phyloP scores from a whole-genome alignment of 2,888 invertebrate species.

The Choristoneura rosaceana region DNA sequence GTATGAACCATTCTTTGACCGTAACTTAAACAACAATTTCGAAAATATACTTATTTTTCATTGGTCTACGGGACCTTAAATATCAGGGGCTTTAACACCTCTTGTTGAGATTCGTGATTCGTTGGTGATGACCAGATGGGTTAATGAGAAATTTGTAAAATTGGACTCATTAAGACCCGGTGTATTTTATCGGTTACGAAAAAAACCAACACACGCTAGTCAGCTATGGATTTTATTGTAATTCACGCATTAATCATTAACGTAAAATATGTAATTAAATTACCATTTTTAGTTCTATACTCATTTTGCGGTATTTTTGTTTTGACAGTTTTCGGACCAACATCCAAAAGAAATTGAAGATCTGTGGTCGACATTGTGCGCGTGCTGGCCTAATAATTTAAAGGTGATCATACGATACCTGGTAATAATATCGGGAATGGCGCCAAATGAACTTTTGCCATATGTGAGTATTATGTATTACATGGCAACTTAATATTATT shows the following conservation, averaged over 20 bases:
- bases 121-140: conserved; percentile 13
- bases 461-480: conserved; percentile 89
- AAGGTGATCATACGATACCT: conserved; percentile 98
- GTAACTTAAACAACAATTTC: too few relatives aligned
- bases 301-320: conserved; percentile 42
- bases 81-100: neutral
- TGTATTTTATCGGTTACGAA: neutral
- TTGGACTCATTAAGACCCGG: conserved; percentile 8
- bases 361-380: conserved; percentile 97
- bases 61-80: conserved; percentile 14
- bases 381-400: conserved; percentile 98
- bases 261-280: too few relatives aligned
- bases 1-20: too few relatives aligned
- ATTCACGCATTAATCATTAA: too few relatives aligned
- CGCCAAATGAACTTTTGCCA: conserved; percentile 96
- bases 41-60: too few relatives aligned
- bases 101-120: conserved; percentile 30
- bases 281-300: neutral
- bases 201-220: neutral
- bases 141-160: conserved; percentile 23
- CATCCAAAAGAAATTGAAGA: conserved; percentile 98
- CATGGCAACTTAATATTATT: too few relatives aligned
- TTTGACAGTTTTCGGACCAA: conserved; percentile 94
- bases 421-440: conserved; percentile 98
- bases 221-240: too few relatives aligned